Percentiles rank a stretch among this genome's conserved stretches.
These are phyloP conservation scores for Melanotaenia boesemani DNA, from an alignment of 2,797 vertebrate genomes.

Conservation along the genomic window DNA sequence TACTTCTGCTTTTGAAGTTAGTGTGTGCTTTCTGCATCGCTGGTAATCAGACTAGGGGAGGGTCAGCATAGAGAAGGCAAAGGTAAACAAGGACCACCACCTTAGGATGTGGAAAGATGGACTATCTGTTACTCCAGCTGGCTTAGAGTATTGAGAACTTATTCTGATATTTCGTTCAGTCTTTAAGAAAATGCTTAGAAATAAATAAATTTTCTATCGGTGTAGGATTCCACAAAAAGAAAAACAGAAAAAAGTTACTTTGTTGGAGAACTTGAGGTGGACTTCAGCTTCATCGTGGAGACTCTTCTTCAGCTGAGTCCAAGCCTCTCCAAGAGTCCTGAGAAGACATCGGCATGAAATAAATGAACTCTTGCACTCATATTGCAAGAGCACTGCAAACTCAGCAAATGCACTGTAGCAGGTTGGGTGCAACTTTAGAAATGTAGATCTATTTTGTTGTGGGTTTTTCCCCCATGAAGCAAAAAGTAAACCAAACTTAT, in stretches of 20 bases:
- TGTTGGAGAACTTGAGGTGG: constrained; percentile 97
- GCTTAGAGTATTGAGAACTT: constrained; percentile 16
- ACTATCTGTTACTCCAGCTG: constrained; percentile 12
- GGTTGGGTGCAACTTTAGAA: no score
- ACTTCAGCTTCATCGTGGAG: constrained; percentile 96
- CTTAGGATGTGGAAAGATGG: constrained; percentile 22
- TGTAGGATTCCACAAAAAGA: no score
- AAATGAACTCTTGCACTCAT: not conserved
- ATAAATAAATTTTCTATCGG: no score
- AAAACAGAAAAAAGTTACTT: constrained; percentile 80
- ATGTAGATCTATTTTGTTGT: no score
- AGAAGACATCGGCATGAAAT: not conserved
- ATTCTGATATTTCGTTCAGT: no score
- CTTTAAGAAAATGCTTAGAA: no score
- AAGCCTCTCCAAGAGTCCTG: constrained; percentile 95
- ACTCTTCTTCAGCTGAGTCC: constrained; percentile 97
- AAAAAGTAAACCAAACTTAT: not conserved
- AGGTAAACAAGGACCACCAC: constrained; percentile 28
- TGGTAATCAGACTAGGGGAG: constrained; percentile 32
- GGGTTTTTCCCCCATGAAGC: not conserved
- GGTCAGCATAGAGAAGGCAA: constrained; percentile 16
- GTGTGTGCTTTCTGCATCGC: constrained; percentile 38
- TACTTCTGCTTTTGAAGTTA: constrained; percentile 35
- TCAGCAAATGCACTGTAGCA: not conserved
- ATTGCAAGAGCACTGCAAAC: not conserved